Evolutionary conservation across 1,140 invertebrate species (phyloP).

Genomic region (Rhizoglyphus robini): DNA sequence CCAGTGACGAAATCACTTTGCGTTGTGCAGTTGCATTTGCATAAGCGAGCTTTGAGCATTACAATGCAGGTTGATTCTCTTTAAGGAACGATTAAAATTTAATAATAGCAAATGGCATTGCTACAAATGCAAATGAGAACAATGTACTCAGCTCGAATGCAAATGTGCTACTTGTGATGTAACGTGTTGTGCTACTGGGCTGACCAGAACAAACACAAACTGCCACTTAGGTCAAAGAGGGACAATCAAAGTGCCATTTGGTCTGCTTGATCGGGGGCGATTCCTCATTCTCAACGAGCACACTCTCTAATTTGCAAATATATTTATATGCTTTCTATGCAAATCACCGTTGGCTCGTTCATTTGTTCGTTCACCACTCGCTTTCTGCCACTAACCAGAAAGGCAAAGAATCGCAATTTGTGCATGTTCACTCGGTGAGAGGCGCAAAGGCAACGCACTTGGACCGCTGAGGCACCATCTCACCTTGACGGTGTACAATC

Average conservation of each 20-base stretch:
- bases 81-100: constrained; percentile 12
- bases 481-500: neutral
- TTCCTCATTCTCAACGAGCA: neutral
- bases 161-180: neutral
- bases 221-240: neutral
- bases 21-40: too few species aligned
- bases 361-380: neutral
- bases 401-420: neutral
- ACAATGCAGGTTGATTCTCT: too few species aligned
- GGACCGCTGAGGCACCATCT: too few species aligned
- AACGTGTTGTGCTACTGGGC: neutral
- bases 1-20: neutral
- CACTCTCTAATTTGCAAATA: constrained; percentile 15
- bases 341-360: neutral
- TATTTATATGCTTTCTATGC: constrained; percentile 17
- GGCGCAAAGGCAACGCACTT: neutral
- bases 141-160: neutral
- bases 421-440: neutral
- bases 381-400: neutral
- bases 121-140: constrained; percentile 7
- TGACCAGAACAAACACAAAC: neutral
- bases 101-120: neutral
- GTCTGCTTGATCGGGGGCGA: neutral
- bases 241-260: neutral
- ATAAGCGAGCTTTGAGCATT: too few species aligned